These are phyloP conservation scores for Toxonevra muliebris DNA, from an alignment of 2,888 invertebrate species.

Conservation along the genomic window DNA sequence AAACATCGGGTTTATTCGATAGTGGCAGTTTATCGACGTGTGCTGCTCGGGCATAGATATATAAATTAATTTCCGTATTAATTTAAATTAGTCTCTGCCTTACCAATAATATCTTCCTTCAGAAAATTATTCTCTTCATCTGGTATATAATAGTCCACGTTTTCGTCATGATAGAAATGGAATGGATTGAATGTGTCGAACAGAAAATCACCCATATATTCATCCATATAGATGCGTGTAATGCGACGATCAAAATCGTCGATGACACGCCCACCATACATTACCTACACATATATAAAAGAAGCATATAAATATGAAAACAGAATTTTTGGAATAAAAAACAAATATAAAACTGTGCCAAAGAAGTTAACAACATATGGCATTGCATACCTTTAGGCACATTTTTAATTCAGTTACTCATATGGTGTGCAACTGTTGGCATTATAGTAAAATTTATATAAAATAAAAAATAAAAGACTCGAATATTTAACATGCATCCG, in stretches of 20 bases:
- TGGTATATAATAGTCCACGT: slow-evolving; percentile 83
- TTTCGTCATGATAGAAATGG: slow-evolving; percentile 82
- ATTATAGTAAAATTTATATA: no score
- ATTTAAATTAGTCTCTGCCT: slow-evolving; percentile 32
- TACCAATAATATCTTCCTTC: slow-evolving; percentile 78
- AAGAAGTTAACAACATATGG: no score
- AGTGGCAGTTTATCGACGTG: slow-evolving; percentile 84
- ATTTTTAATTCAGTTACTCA: no score
- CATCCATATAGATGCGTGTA: slow-evolving; percentile 88
- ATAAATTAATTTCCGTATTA: background rate
- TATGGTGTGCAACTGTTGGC: no score
- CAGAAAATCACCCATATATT: slow-evolving; percentile 93
- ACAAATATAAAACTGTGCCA: background rate
- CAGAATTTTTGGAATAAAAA: background rate
- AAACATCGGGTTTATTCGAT: slow-evolving; percentile 88
- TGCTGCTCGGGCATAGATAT: slow-evolving; percentile 64
- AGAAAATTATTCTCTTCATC: slow-evolving; percentile 66
- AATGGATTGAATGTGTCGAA: slow-evolving; percentile 92
- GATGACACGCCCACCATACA: slow-evolving; percentile 94
- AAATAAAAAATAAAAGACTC: no score
- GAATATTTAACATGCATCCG: no score
- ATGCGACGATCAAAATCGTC: slow-evolving; percentile 91
- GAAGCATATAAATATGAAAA: background rate
- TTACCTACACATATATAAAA: slow-evolving; percentile 70
- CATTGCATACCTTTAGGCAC: no score